Conservation (phyloP, 1,140 invertebrate genomes). For the Panulirus ornatus region DNA sequence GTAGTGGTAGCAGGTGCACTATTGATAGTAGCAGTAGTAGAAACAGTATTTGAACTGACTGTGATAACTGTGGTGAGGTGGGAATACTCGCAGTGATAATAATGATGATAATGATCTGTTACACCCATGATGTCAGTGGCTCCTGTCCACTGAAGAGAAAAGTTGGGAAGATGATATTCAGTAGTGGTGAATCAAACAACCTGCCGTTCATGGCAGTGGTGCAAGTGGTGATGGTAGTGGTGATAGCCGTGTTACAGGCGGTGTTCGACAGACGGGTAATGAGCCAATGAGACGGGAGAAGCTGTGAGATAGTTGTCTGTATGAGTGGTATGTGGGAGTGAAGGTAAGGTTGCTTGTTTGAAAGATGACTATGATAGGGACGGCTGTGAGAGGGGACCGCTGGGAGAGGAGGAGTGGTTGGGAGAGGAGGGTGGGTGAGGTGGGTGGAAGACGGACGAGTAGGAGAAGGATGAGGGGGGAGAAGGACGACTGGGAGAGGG, state of each 20-base stretch:
- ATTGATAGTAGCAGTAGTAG: neutral
- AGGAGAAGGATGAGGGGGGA: neutral
- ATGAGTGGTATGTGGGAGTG: conserved; percentile 35
- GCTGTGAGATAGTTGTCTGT: neutral
- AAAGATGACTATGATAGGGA: neutral
- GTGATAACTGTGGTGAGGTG: neutral
- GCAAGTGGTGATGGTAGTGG: neutral
- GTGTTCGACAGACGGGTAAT: neutral
- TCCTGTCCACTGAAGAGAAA: no score
- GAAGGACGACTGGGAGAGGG: neutral
- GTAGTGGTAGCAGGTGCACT: neutral
- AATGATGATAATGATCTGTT: no score
- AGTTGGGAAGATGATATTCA: no score
- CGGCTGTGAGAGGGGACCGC: neutral
- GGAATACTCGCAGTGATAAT: no score
- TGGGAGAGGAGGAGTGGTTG: neutral
- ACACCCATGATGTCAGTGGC: no score
- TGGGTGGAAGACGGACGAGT: neutral
- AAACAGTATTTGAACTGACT: neutral
- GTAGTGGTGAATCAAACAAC: no score
- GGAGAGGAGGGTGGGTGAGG: neutral
- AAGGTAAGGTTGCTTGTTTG: conserved; percentile 19
- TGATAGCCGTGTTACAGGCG: neutral
- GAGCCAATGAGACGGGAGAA: neutral
- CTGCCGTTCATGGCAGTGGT: no score